These are phyloP conservation scores for Calonectris borealis DNA, from an alignment of 2,113 vertebrate species.

Conservation along the genomic window DNA sequence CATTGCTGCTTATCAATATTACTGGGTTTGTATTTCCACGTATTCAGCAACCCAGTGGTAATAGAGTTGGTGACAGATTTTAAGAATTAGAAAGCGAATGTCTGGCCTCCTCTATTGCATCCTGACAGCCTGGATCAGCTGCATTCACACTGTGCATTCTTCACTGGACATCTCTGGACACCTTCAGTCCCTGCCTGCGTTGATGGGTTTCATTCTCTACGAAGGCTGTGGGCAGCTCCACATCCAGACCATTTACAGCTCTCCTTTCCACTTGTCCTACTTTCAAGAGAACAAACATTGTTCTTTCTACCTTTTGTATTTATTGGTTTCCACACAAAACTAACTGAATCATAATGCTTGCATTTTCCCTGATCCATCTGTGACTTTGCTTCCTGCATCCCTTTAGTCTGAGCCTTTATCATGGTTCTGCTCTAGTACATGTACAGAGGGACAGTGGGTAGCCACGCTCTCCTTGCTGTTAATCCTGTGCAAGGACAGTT, in stretches of 20 bases:
- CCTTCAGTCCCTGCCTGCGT: background rate
- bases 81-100: background rate
- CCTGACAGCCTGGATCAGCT: background rate
- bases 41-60: background rate
- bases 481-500: background rate
- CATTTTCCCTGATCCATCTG: background rate
- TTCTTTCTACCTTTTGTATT: background rate
- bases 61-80: background rate
- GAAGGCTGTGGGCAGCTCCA: background rate
- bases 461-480: background rate
- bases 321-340: background rate
- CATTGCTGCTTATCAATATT: background rate
- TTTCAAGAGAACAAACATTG: background rate
- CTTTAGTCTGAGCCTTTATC: background rate
- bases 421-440: background rate
- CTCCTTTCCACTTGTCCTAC: background rate
- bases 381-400: background rate
- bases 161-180: background rate
- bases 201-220: background rate
- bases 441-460: background rate
- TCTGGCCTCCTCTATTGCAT: background rate
- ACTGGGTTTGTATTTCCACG: background rate
- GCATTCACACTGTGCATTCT: background rate
- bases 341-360: background rate
- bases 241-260: background rate